phyloP scores from a whole-genome alignment of 2,113 vertebrate genomes.

The Alexandromys fortis region DNA sequence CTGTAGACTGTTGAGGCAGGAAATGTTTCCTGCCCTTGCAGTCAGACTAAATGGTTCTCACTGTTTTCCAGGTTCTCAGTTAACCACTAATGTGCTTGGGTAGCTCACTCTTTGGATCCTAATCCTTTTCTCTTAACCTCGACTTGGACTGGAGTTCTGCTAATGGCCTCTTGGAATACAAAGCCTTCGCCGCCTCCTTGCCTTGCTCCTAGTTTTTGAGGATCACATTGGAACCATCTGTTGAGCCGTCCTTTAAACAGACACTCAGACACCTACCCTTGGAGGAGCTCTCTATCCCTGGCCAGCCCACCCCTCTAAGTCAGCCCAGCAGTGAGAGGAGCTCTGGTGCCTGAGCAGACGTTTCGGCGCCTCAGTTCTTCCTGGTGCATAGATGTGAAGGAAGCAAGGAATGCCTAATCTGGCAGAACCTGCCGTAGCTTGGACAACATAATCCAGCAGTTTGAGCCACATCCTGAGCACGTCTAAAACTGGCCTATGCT shows the following conservation, averaged over 20 bases:
- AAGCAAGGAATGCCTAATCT: neutral
- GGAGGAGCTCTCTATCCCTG: conserved; percentile 79
- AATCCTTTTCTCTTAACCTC: conserved; percentile 84
- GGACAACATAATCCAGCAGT: neutral
- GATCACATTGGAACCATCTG: conserved; percentile 80
- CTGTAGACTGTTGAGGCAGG: conserved; percentile 70
- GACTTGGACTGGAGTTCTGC: conserved; percentile 83
- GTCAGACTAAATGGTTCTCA: conserved; percentile 83
- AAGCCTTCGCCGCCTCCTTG: conserved; percentile 72
- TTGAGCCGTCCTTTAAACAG: conserved; percentile 81
- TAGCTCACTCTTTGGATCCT: conserved; percentile 85
- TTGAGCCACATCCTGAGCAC: neutral
- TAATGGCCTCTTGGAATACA: conserved; percentile 78
- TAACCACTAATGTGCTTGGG: conserved; percentile 83
- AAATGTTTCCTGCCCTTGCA: conserved; percentile 75
- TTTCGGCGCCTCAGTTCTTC: neutral
- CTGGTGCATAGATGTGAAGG: neutral
- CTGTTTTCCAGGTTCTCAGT: conserved; percentile 86
- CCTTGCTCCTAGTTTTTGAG: conserved; percentile 81
- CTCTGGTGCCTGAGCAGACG: neutral
- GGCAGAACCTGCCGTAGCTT: neutral
- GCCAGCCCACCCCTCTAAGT: neutral
- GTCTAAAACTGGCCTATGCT: neutral
- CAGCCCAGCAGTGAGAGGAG: neutral
- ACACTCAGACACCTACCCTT: conserved; percentile 60